These are phyloP conservation scores for Macaria liturata DNA, from an alignment of 2,888 invertebrate genomes.

Conservation along the genomic window DNA sequence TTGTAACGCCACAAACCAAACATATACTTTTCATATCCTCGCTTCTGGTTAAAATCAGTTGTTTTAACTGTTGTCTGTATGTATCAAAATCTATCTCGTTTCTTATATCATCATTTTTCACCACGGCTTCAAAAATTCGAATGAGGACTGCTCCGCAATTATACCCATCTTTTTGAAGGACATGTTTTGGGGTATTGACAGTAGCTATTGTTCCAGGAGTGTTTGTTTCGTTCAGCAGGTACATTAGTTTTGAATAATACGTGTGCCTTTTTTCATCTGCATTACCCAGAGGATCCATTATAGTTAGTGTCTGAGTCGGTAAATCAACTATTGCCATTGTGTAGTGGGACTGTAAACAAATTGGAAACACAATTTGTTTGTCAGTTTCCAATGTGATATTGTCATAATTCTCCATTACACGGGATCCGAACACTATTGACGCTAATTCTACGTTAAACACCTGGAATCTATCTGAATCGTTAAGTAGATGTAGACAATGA, in stretches of 20 bases:
- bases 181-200: neutral
- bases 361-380: conserved; percentile 7
- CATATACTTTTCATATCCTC: conserved; percentile 1
- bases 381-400: neutral
- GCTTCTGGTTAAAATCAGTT: neutral
- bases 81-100: neutral
- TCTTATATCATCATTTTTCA: neutral
- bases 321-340: conserved; percentile 4
- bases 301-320: neutral
- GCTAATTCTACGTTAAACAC: conserved; percentile 6
- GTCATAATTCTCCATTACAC: neutral
- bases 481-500: conserved; percentile 4
- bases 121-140: neutral
- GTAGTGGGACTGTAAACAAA: conserved; percentile 2
- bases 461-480: neutral
- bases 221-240: neutral
- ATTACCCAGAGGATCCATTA: conserved; percentile 6
- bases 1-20: neutral
- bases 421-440: conserved; percentile 1
- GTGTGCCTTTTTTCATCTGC: neutral
- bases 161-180: neutral
- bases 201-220: neutral
- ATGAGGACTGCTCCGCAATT: conserved; percentile 6
- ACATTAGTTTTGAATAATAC: conserved; percentile 5
- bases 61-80: neutral